These are phyloP conservation scores for Chascanopsetta lugubris DNA, from an alignment of 2,113 vertebrate genomes.

Conservation along the genomic window DNA sequence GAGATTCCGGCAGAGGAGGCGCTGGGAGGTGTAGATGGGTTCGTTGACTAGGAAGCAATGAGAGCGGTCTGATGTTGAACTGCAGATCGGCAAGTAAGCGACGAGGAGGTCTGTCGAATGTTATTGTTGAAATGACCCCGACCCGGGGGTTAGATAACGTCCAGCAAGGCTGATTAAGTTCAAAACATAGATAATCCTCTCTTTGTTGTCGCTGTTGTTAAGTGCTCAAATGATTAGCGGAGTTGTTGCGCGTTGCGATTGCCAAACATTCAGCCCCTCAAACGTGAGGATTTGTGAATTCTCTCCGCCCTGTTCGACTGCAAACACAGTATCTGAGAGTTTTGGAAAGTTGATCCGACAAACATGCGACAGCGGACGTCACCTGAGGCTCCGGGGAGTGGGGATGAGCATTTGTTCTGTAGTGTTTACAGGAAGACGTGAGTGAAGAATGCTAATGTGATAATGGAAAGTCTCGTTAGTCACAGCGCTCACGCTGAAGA, in stretches of 20 bases:
- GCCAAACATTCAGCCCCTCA: not conserved
- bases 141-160: not conserved
- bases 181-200: conserved; percentile 31
- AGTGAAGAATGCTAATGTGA: not conserved
- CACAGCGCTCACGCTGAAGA: not conserved
- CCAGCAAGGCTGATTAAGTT: conserved; percentile 15
- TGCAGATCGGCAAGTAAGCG: not conserved
- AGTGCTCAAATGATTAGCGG: not conserved
- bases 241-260: conserved; percentile 1
- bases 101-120: not conserved
- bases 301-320: not conserved
- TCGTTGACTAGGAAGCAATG: conserved; percentile 14
- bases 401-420: not conserved
- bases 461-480: not conserved
- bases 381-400: not conserved
- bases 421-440: not conserved
- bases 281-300: not conserved
- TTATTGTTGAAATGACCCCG: not conserved
- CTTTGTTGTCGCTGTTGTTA: conserved; percentile 19
- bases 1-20: conserved; percentile 11
- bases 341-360: not conserved
- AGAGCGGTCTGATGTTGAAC: conserved; percentile 1
- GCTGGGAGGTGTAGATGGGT: not conserved
- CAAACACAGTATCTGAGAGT: not conserved
- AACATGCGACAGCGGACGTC: not conserved